Conservation (phyloP, 2,113 vertebrate genomes). For the Orcinus orca region DNA sequence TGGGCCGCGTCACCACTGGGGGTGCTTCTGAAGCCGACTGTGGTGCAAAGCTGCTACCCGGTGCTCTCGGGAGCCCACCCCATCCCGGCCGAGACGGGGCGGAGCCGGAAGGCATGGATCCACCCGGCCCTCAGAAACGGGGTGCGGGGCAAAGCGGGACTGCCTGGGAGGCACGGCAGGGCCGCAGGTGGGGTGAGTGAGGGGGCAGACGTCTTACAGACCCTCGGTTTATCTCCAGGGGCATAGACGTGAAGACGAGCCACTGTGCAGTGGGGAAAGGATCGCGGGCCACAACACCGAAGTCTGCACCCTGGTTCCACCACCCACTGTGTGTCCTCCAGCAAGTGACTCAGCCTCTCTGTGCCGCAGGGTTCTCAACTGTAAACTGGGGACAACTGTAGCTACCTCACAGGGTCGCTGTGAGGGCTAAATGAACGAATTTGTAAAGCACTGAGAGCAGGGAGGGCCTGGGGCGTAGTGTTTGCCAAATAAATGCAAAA, state of each 20-base stretch:
- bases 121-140: accelerated
- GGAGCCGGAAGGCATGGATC: neutral
- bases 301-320: accelerated
- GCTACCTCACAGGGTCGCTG: neutral
- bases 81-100: accelerated
- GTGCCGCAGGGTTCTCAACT: neutral
- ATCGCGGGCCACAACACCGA: accelerated
- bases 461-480: accelerated
- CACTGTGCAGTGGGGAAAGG: accelerated
- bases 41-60: neutral
- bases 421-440: neutral
- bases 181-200: neutral
- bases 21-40: accelerated
- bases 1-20: accelerated
- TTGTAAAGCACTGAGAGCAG: neutral
- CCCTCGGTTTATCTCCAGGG: neutral
- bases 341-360: neutral
- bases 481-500: neutral
- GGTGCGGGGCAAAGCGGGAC: neutral
- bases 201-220: neutral
- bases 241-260: accelerated
- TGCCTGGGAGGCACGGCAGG: neutral
- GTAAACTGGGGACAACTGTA: neutral
- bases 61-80: accelerated
- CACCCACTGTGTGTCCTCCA: neutral